These are phyloP conservation scores for Drosophila prosaltans DNA, from an alignment of 1,140 invertebrate species.

Conservation along the genomic window DNA sequence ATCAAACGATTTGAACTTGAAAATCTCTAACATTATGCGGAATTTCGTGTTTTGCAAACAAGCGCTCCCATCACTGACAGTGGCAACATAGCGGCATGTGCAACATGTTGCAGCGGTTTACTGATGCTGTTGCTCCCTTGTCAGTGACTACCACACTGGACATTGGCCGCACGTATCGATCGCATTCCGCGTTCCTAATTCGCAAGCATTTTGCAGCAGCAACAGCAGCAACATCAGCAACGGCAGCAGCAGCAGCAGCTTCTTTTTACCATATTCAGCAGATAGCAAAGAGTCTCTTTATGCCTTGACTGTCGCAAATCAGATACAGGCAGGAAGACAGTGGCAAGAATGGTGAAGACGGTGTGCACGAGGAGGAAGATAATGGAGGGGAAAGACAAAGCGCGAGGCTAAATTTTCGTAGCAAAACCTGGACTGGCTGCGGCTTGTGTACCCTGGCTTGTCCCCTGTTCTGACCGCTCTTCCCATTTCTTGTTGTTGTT, in stretches of 20 bases:
- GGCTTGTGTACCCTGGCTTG: not conserved
- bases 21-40: not conserved
- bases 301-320: constrained; percentile 77
- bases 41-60: not conserved
- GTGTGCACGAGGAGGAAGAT: not conserved
- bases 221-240: not conserved
- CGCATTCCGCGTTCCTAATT: constrained; percentile 81
- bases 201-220: constrained; percentile 64
- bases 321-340: constrained; percentile 50
- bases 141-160: constrained; percentile 42
- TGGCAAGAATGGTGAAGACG: not conserved
- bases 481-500: constrained; percentile 34
- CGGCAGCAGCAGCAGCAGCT: constrained; percentile 42
- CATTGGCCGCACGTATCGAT: constrained; percentile 75
- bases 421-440: no score
- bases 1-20: not conserved
- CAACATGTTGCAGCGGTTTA: constrained; percentile 66
- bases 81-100: constrained; percentile 73
- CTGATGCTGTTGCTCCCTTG: constrained; percentile 40
- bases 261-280: constrained; percentile 77
- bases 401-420: not conserved
- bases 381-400: constrained; percentile 34
- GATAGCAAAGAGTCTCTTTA: constrained; percentile 26
- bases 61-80: constrained; percentile 11
- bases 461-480: constrained; percentile 18